phyloP scores from a whole-genome alignment of 2,888 invertebrate genomes.

The Polymixis flavicincta region DNA sequence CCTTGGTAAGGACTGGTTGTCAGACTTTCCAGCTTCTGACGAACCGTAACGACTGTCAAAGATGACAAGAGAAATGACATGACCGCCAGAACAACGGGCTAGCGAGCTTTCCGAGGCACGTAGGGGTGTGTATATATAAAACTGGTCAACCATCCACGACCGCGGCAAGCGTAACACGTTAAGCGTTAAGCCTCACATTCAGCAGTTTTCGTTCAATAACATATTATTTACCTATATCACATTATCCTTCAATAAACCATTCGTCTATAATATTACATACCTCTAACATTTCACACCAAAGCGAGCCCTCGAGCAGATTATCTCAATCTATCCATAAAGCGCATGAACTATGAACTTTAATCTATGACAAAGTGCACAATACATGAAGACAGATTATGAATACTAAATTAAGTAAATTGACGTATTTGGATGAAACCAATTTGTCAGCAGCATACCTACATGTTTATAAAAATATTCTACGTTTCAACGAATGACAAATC shows the following conservation, averaged over 20 bases:
- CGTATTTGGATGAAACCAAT: constrained; percentile 25
- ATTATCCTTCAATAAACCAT: constrained; percentile 4
- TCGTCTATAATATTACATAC: constrained; percentile 4
- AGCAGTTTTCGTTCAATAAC: not conserved
- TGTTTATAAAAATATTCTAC: not conserved
- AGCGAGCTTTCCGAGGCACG: not conserved
- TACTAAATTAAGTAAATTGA: constrained; percentile 2
- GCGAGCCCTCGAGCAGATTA: constrained; percentile 16
- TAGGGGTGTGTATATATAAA: not conserved
- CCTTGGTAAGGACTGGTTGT: too few species aligned
- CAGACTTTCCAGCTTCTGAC: too few species aligned
- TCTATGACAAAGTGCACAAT: constrained; percentile 19
- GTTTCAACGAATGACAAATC: not conserved
- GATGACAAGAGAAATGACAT: too few species aligned
- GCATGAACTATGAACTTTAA: constrained; percentile 63
- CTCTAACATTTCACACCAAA: constrained; percentile 43
- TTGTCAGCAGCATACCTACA: not conserved
- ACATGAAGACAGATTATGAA: constrained; percentile 23
- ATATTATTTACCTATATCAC: not conserved
- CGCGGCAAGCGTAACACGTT: too few species aligned
- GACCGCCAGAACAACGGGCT: not conserved
- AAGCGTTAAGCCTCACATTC: not conserved
- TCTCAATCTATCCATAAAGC: constrained; percentile 34
- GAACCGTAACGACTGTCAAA: not conserved
- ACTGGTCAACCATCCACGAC: not conserved